These are phyloP conservation scores for Acleris emargana DNA, from an alignment of 2,888 invertebrate species.

Conservation along the genomic window DNA sequence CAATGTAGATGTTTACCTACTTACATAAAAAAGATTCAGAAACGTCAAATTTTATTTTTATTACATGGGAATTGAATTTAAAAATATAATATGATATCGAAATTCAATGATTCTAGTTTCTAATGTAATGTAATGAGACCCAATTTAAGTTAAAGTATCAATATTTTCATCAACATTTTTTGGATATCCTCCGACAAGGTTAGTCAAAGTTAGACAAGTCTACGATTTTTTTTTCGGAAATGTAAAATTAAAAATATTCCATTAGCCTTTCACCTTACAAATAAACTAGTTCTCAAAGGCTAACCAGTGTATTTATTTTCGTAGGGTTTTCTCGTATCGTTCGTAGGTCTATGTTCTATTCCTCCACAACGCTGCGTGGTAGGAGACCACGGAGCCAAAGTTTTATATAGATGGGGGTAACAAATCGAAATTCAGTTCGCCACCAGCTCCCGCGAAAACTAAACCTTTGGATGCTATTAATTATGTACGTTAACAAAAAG, in stretches of 20 bases:
- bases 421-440: constrained; percentile 55
- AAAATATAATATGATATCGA: no score
- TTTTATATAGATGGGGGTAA: constrained; percentile 64
- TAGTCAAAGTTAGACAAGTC: no score
- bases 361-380: constrained; percentile 44
- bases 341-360: constrained; percentile 38
- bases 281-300: background rate
- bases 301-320: background rate
- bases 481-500: constrained; percentile 51
- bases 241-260: background rate
- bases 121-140: no score
- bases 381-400: constrained; percentile 51
- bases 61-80: no score
- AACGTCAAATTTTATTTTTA: no score
- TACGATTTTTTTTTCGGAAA: background rate
- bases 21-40: no score
- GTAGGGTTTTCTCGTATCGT: constrained; percentile 15
- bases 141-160: no score
- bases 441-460: constrained; percentile 53
- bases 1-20: no score
- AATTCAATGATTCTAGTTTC: no score
- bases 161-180: no score
- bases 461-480: constrained; percentile 47
- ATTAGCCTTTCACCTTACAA: background rate
- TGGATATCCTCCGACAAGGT: no score